A percentile compares a stretch with the other conserved stretches of the same genome.
Conservation (phyloP, 2,113 vertebrate species). For the Oncorhynchus tshawytscha region DNA sequence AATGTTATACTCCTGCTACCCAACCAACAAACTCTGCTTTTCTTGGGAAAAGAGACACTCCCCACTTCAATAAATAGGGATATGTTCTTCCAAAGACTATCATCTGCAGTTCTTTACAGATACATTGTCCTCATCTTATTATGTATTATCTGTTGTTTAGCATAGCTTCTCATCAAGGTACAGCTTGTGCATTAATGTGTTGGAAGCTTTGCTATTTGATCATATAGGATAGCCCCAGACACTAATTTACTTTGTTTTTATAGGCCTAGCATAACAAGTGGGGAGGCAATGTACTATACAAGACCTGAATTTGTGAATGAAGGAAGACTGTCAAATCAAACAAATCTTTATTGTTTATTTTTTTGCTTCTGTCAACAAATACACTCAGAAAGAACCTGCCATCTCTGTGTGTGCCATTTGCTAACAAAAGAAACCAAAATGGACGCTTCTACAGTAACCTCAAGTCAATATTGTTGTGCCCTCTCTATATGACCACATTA, state of each 20-base stretch:
- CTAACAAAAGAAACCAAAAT: constrained; percentile 10
- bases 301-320: neutral
- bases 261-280: neutral
- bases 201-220: too few relatives aligned
- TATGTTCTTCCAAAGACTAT: too few relatives aligned
- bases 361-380: neutral
- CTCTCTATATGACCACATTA: constrained; percentile 7
- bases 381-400: neutral
- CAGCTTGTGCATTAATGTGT: too few relatives aligned
- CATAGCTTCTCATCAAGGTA: too few relatives aligned
- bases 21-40: too few relatives aligned
- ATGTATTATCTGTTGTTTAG: too few relatives aligned
- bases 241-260: neutral
- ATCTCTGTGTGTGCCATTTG: constrained; percentile 6
- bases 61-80: too few relatives aligned
- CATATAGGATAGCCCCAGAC: too few relatives aligned
- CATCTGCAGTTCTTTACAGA: too few relatives aligned
- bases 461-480: constrained; percentile 3
- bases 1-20: neutral
- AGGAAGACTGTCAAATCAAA: neutral
- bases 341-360: neutral
- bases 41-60: too few relatives aligned
- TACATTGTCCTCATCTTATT: too few relatives aligned
- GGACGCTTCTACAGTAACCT: constrained; percentile 9
- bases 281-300: neutral